Percentiles rank a stretch among this genome's conserved stretches.
phyloP scores from a whole-genome alignment of 2,797 vertebrate genomes.

The Thunnus albacares region DNA sequence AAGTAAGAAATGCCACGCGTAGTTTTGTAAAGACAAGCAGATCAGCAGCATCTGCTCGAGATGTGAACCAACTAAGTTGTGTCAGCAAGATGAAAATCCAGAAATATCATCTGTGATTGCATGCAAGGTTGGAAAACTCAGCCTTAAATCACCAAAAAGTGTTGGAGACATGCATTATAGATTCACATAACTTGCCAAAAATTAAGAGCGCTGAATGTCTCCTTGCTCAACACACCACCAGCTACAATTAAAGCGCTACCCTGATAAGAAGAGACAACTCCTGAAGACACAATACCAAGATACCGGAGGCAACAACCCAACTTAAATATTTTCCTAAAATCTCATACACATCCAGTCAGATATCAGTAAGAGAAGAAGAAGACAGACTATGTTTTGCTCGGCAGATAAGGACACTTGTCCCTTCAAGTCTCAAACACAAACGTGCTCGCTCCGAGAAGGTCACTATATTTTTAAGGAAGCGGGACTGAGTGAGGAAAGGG shows the following conservation, averaged over 20 bases:
- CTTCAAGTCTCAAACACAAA: background rate
- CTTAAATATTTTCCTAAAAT: background rate
- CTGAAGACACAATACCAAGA: background rate
- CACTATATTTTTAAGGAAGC: background rate
- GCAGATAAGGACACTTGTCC: background rate
- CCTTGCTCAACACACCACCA: background rate
- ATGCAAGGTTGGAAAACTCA: background rate
- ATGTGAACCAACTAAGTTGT: background rate
- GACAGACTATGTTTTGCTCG: background rate
- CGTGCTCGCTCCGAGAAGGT: slow-evolving; percentile 8
- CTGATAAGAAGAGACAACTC: background rate
- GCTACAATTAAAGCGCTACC: background rate
- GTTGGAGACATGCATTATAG: background rate
- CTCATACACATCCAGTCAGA: background rate
- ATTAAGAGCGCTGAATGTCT: background rate
- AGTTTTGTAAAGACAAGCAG: background rate
- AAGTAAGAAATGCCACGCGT: too few species aligned
- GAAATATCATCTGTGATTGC: slow-evolving; percentile 3
- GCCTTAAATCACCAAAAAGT: background rate
- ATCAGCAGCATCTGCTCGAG: background rate
- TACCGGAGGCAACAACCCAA: background rate
- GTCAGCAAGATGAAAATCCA: background rate
- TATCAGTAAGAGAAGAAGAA: background rate
- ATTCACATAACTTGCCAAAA: slow-evolving; percentile 10
- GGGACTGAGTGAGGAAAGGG: slow-evolving; percentile 1